These are phyloP conservation scores for Thereva unica DNA, from an alignment of 2,888 invertebrate genomes.

Conservation along the genomic window DNA sequence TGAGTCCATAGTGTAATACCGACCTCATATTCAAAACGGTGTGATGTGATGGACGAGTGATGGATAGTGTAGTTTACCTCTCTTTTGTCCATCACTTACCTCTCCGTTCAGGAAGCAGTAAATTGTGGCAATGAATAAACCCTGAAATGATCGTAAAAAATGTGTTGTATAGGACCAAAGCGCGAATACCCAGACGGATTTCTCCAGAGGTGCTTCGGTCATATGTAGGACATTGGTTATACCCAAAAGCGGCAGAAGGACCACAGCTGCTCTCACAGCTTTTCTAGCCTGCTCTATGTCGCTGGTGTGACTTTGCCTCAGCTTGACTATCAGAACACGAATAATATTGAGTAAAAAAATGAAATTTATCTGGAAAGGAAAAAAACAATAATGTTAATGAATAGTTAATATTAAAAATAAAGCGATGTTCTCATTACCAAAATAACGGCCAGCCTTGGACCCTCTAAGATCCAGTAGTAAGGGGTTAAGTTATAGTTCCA, in stretches of 20 bases:
- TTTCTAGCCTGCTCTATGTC: constrained; percentile 79
- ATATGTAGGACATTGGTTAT: constrained; percentile 78
- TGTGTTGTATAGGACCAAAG: constrained; percentile 80
- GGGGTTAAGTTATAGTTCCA: constrained; percentile 80
- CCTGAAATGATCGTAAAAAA: constrained; percentile 82
- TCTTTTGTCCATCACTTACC: constrained; percentile 62
- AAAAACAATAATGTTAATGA: constrained; percentile 4
- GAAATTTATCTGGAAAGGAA: constrained; percentile 69
- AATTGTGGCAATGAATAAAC: constrained; percentile 76
- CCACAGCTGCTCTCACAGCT: constrained; percentile 77
- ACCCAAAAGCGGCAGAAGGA: constrained; percentile 78
- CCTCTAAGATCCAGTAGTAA: constrained; percentile 90
- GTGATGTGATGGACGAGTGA: too few species aligned
- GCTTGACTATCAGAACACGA: constrained; percentile 74
- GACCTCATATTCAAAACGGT: too few species aligned
- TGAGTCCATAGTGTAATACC: too few species aligned
- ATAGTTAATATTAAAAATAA: neutral
- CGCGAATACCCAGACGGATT: constrained; percentile 72
- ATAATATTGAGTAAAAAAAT: constrained; percentile 79
- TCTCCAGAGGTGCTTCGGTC: constrained; percentile 69
- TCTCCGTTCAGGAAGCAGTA: constrained; percentile 86
- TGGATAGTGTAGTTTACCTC: too few species aligned
- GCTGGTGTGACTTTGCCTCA: constrained; percentile 72
- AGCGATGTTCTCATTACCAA: constrained; percentile 63
- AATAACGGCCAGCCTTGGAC: constrained; percentile 78